These are phyloP conservation scores for Drosophila parthenogenetica DNA, from an alignment of 2,888 invertebrate genomes.

Conservation along the genomic window DNA sequence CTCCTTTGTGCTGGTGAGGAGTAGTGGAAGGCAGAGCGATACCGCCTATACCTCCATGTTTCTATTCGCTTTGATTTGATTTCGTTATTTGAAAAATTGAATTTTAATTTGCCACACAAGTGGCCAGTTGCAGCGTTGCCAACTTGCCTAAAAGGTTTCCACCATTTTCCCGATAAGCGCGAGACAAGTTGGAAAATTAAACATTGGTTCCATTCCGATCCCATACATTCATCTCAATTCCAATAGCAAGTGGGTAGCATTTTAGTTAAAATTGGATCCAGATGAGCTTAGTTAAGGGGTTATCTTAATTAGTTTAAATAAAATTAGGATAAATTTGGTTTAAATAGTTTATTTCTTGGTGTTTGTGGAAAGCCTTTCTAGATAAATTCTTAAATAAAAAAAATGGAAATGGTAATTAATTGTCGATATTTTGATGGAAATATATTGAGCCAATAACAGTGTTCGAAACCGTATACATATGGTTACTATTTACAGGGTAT, in stretches of 20 bases:
- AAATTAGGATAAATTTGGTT: neutral
- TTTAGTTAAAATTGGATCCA: neutral
- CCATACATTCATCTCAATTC: conserved; percentile 12
- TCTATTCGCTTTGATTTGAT: conserved; percentile 43
- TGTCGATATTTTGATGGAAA: too few relatives aligned
- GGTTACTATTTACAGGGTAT: too few relatives aligned
- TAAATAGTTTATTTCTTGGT: neutral
- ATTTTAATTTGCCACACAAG: conserved; percentile 80
- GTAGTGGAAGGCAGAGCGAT: neutral
- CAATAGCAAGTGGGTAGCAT: conserved; percentile 23
- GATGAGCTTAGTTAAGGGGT: conserved; percentile 5
- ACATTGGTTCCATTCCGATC: conserved; percentile 39
- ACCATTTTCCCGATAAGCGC: conserved; percentile 67
- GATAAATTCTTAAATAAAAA: too few relatives aligned
- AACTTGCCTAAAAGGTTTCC: conserved; percentile 69
- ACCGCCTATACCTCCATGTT: neutral
- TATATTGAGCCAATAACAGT: too few relatives aligned
- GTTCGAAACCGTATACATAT: too few relatives aligned
- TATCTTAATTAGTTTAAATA: conserved; percentile 7
- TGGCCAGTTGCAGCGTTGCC: conserved; percentile 30
- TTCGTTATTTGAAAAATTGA: conserved; percentile 75
- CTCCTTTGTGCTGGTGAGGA: neutral
- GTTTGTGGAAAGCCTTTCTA: neutral
- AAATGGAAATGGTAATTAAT: too few relatives aligned
- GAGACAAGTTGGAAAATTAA: conserved; percentile 51